These are phyloP conservation scores for Paramormyrops kingsleyae DNA, from an alignment of 2,113 vertebrate species.

Conservation along the genomic window DNA sequence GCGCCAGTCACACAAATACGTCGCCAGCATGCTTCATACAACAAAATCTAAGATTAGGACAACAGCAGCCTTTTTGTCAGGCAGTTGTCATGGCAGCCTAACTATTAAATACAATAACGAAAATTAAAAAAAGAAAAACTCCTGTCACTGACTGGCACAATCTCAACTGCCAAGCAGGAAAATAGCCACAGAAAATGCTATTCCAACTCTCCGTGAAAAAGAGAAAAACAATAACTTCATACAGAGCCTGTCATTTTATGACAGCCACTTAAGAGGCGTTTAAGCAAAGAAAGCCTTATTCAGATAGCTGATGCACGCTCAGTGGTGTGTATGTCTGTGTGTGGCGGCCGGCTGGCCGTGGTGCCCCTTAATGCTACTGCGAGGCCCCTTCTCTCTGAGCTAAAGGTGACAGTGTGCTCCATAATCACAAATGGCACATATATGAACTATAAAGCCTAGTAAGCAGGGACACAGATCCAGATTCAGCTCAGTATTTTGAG, in stretches of 20 bases:
- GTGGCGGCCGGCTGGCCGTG: slow-evolving; percentile 29
- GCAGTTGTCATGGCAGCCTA: slow-evolving; percentile 16
- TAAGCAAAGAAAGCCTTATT: background rate
- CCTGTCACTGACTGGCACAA: slow-evolving; percentile 25
- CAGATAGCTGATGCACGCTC: background rate
- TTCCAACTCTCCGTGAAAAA: slow-evolving; percentile 8
- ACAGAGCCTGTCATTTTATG: slow-evolving; percentile 24
- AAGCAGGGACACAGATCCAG: background rate
- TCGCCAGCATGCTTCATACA: background rate
- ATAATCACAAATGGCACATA: background rate
- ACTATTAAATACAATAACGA: slow-evolving; percentile 4
- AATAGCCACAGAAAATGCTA: slow-evolving; percentile 16
- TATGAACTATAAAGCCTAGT: background rate
- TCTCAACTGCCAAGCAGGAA: slow-evolving; percentile 17
- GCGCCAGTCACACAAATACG: background rate
- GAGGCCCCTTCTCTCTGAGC: background rate
- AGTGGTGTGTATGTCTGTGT: background rate
- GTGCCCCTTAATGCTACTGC: background rate
- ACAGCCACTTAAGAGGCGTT: slow-evolving; percentile 17
- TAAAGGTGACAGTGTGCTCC: background rate
- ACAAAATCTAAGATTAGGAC: background rate
- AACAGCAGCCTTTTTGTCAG: slow-evolving; percentile 12
- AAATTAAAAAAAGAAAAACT: background rate
- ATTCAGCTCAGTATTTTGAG: background rate
- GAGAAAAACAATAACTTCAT: slow-evolving; percentile 25